Conservation (phyloP, 1,140 invertebrate genomes). For the Delia radicum region DNA sequence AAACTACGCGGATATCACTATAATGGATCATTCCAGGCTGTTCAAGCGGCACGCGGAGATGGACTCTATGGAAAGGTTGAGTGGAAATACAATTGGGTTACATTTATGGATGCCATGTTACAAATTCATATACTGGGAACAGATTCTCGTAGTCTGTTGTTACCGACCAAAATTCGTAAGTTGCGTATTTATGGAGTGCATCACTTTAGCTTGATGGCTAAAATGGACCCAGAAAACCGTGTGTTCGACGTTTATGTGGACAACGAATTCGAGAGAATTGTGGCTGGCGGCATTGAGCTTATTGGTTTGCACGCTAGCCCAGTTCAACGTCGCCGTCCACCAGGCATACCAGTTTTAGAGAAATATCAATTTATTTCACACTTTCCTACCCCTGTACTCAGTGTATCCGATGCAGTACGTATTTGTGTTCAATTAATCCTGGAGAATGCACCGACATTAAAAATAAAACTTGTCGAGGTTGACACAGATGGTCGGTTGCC, state of each 20-base stretch:
- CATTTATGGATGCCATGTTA: conserved; percentile 91
- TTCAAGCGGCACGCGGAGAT: conserved; percentile 52
- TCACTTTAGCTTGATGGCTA: conserved; percentile 60
- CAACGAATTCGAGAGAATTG: conserved; percentile 52
- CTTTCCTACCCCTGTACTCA: conserved; percentile 55
- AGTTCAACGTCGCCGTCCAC: conserved; percentile 68
- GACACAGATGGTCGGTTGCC: conserved; percentile 55
- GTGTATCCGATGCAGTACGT: conserved; percentile 42
- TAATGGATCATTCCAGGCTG: conserved; percentile 47
- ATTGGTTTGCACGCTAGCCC: conserved; percentile 77
- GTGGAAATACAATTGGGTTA: conserved; percentile 85
- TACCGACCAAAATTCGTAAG: conserved; percentile 83
- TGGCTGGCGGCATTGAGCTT: conserved; percentile 81
- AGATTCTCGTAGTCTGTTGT: conserved; percentile 73
- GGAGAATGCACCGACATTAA: conserved; percentile 71
- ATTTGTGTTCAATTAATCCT: conserved; percentile 68
- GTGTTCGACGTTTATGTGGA: conserved; percentile 52
- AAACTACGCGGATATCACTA: conserved; percentile 91
- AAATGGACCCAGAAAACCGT: conserved; percentile 50
- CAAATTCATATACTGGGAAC: conserved; percentile 79
- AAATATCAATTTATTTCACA: conserved; percentile 77
- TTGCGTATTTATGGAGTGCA: conserved; percentile 74
- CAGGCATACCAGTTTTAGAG: conserved; percentile 69
- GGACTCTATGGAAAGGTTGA: conserved; percentile 59
- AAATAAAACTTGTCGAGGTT: conserved; percentile 69